Percentiles rank a stretch among this genome's conserved stretches.
Evolutionary conservation across 1,140 invertebrate species (phyloP).

Genomic region (Drosophila auraria): DNA sequence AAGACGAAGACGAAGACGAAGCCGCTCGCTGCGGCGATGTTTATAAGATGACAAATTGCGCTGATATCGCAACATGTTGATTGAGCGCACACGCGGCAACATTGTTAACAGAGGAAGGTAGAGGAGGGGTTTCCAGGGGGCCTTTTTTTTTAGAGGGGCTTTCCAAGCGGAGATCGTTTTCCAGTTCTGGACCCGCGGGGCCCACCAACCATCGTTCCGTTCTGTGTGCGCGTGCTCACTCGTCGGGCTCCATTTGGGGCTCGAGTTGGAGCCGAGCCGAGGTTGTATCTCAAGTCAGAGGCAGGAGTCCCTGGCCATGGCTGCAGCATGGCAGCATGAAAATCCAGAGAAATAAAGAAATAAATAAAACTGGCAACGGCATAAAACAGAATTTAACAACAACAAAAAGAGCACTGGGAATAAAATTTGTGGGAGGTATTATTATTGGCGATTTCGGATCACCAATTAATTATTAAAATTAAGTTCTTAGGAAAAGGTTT

Average conservation of each 20-base stretch:
- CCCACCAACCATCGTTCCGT: slow-evolving; percentile 39
- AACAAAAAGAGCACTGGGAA: slow-evolving; percentile 12
- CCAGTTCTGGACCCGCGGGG: slow-evolving; percentile 33
- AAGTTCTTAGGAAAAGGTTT: too few relatives aligned
- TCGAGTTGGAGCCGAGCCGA: slow-evolving; percentile 4
- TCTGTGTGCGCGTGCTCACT: slow-evolving; percentile 77
- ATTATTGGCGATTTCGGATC: background rate
- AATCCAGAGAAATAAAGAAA: slow-evolving; percentile 80
- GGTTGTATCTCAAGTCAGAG: slow-evolving; percentile 6
- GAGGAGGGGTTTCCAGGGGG: slow-evolving; percentile 1
- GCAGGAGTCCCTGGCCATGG: slow-evolving; percentile 39
- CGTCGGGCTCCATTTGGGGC: slow-evolving; percentile 55
- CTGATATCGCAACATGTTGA: slow-evolving; percentile 83
- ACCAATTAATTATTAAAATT: too few relatives aligned
- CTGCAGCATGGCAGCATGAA: slow-evolving; percentile 51
- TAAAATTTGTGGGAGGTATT: background rate
- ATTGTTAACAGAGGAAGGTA: slow-evolving; percentile 51
- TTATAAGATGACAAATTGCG: slow-evolving; percentile 82
- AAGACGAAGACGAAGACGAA: slow-evolving; percentile 20
- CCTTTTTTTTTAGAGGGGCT: background rate
- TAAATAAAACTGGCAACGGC: slow-evolving; percentile 81
- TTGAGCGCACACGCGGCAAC: slow-evolving; percentile 81
- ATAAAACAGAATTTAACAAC: slow-evolving; percentile 60
- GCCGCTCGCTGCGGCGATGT: slow-evolving; percentile 58
- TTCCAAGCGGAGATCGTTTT: slow-evolving; percentile 27